Conservation (phyloP, 1,140 invertebrate genomes). For the Anagrus nilaparvatae region DNA sequence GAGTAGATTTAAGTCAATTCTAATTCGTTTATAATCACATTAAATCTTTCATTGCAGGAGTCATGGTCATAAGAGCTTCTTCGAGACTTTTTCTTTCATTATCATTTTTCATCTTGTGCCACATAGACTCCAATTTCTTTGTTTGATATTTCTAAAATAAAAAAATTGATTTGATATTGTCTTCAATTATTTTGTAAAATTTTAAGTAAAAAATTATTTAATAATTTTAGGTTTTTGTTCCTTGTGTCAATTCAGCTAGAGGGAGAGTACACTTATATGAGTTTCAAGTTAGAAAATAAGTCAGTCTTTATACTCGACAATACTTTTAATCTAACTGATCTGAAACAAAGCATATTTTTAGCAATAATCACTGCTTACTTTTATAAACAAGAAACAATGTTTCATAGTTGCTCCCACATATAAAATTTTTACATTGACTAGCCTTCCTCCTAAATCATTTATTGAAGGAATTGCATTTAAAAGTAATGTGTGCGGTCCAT, state of each 20-base stretch:
- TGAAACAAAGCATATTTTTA: too few species aligned
- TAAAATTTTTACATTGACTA: conserved; percentile 52
- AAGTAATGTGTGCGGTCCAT: conserved; percentile 62
- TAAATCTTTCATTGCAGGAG: conserved; percentile 31
- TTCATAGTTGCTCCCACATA: conserved; percentile 68
- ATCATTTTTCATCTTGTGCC: conserved; percentile 43
- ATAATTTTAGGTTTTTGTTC: too few species aligned
- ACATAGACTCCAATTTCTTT: conserved; percentile 45
- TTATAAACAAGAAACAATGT: conserved; percentile 64
- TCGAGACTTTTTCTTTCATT: conserved; percentile 33
- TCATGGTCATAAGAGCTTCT: conserved; percentile 33
- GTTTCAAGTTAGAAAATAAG: too few species aligned
- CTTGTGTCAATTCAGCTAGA: too few species aligned
- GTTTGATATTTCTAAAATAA: conserved; percentile 49
- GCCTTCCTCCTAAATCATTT: conserved; percentile 48
- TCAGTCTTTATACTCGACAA: too few species aligned
- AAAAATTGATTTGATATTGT: neutral
- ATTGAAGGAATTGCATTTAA: conserved; percentile 56
- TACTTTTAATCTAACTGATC: too few species aligned
- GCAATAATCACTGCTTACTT: conserved; percentile 35
- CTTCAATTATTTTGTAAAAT: too few species aligned
- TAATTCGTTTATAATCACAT: too few species aligned
- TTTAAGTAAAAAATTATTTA: too few species aligned
- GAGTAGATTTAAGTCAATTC: too few species aligned
- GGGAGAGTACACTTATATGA: too few species aligned